Base-by-base conservation (phyloP, 92 coral and sea anemone genomes). In the Zoanthus sociatus region DNA sequence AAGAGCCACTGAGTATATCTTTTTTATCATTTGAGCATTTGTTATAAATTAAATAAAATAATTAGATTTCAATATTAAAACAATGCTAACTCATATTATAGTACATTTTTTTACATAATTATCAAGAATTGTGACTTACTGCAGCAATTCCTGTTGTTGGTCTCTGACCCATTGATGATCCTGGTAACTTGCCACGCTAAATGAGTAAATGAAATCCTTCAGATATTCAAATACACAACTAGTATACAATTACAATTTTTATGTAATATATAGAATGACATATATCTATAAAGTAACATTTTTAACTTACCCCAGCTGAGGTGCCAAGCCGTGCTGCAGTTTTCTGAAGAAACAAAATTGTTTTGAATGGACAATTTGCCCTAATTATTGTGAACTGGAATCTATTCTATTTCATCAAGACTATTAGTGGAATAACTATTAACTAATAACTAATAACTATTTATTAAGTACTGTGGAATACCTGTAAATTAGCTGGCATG, bases 111-210 rank as follows among this genome's bases (percentile, higher is more conserved):
- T 37, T 37, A 37, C 76, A 47, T 31, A 9, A 73, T 63, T 6
- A 18, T 58, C 13, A 58, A 53, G 53, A 51, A 16, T n/a, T 51
- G 3, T 69, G 64, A 85, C 92, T 83, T 73, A 96, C 98, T 68
- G 94, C 96, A 12, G 98, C 98, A 69, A 97, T 93, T 58, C 99
- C 99, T 69, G 99, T 97, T 17, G 98, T 94, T 69, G 99, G 99
- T 68, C 98, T 91, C 32, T 66, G 75, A 21, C 98, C 99, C 98
- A 95, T 91, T 32, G 99, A 95, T 18, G 99, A 95, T 30, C 99
- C 99, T 45, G 97, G 98, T 69, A 95, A 89, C 56, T 92, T 92
- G 48, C 97, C 95, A 63, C 91, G 92, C 98, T 96, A 83, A 78
- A 84, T 9, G 4, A 37, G 42, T 3, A 63, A 1, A 16, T 63